These are phyloP conservation scores for Alethe diademata DNA, from an alignment of 2,113 vertebrate species.

Conservation along the genomic window DNA sequence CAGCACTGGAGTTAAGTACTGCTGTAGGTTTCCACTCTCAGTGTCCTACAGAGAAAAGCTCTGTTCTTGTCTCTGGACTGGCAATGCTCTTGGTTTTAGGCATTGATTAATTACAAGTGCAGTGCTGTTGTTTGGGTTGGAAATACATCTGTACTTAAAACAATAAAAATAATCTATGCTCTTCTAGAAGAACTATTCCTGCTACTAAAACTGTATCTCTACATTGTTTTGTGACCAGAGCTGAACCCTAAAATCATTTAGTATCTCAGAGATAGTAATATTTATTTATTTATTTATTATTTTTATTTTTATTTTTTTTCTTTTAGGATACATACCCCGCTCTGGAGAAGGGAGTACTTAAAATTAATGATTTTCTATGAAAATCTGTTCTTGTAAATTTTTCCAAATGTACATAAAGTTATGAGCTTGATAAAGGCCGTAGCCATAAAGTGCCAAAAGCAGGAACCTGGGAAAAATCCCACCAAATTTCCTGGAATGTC, in stretches of 20 bases:
- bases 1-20: background rate
- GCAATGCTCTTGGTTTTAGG: background rate
- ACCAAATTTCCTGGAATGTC: background rate
- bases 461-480: background rate
- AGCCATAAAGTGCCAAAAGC: background rate
- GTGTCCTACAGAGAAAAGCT: background rate
- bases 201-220: background rate
- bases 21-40: background rate
- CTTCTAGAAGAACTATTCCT: background rate
- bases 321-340: background rate
- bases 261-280: background rate
- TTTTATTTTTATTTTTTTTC: too few species aligned
- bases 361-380: background rate
- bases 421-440: background rate
- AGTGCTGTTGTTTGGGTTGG: background rate
- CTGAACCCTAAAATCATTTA: background rate
- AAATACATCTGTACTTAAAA: background rate
- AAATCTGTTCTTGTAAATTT: background rate
- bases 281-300: too few species aligned
- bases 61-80: background rate
- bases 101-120: constrained; percentile 10
- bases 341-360: background rate
- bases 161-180: background rate
- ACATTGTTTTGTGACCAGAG: background rate
- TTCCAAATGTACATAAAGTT: background rate